A percentile compares a stretch with the other conserved stretches of the same genome.
phyloP scores from a whole-genome alignment of 1,140 invertebrate species.

The Hermetia illucens region DNA sequence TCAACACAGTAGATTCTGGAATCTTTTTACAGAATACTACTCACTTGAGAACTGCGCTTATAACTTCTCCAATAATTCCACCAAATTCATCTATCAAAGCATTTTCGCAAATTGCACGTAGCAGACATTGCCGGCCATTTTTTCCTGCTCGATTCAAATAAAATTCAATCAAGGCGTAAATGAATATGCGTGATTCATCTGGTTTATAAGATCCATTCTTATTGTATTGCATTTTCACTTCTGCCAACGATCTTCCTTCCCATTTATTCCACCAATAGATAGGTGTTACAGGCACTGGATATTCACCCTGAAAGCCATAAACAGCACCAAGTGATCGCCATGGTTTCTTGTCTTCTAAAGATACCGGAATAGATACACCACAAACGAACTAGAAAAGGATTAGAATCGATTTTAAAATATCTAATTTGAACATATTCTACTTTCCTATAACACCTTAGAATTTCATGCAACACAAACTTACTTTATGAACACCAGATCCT shows the following conservation, averaged over 20 bases:
- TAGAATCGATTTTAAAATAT: too few species aligned
- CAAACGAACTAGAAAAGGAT: conserved; percentile 13
- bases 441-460: too few species aligned
- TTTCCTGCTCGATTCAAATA: conserved; percentile 15
- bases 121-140: conserved; percentile 16
- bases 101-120: conserved; percentile 27
- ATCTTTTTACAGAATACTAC: too few species aligned
- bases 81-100: conserved; percentile 23
- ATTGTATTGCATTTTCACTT: conserved; percentile 9
- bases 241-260: conserved; percentile 6
- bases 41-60: conserved; percentile 25
- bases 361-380: conserved; percentile 17
- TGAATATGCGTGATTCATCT: conserved; percentile 20
- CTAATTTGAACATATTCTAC: too few species aligned
- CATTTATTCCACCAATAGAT: conserved; percentile 26
- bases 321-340: conserved; percentile 21
- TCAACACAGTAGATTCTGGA: too few species aligned
- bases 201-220: conserved; percentile 8
- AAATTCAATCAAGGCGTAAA: conserved; percentile 19
- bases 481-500: too few species aligned
- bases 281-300: conserved; percentile 16
- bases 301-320: conserved; percentile 19
- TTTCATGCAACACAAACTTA: too few species aligned
- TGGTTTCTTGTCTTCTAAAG: conserved; percentile 17
- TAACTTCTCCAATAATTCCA: conserved; percentile 22